Conservation (phyloP, 92 coral and sea anemone genomes). For the Umimayanthus kanabou region DNA sequence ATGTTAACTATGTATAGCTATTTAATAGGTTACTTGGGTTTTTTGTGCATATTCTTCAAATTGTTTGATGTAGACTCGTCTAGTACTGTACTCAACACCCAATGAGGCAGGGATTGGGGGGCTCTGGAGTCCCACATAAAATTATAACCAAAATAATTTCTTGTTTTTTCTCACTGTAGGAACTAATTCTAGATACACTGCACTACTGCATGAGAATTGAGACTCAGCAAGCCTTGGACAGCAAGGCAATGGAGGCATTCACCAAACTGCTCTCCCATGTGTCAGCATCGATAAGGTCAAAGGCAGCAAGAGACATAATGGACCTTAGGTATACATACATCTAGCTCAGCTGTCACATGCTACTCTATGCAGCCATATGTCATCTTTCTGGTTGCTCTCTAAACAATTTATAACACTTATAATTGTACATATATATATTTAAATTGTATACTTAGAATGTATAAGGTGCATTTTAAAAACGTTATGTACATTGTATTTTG, state of each 20-base stretch:
- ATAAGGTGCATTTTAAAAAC: too few species aligned
- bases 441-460: too few species aligned
- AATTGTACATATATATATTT: too few species aligned
- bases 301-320: constrained; percentile 98
- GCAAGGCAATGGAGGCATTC: constrained; percentile 94
- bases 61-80: background rate
- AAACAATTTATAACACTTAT: too few species aligned
- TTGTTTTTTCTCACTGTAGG: constrained; percentile 47
- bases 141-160: background rate
- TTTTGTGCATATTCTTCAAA: background rate
- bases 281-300: constrained; percentile 67
- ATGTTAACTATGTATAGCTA: too few species aligned
- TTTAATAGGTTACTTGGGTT: too few species aligned
- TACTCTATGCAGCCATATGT: background rate
- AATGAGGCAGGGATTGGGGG: too few species aligned
- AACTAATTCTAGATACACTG: constrained; percentile 85
- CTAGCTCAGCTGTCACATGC: background rate
- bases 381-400: too few species aligned
- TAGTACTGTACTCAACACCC: too few species aligned
- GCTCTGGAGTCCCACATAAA: too few species aligned
- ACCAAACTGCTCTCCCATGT: constrained; percentile 79
- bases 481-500: too few species aligned
- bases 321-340: constrained; percentile 77
- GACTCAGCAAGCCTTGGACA: constrained; percentile 79
- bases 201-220: constrained; percentile 96